phyloP scores from a whole-genome alignment of 2,113 vertebrate genomes.

The Oplegnathus fasciatus region DNA sequence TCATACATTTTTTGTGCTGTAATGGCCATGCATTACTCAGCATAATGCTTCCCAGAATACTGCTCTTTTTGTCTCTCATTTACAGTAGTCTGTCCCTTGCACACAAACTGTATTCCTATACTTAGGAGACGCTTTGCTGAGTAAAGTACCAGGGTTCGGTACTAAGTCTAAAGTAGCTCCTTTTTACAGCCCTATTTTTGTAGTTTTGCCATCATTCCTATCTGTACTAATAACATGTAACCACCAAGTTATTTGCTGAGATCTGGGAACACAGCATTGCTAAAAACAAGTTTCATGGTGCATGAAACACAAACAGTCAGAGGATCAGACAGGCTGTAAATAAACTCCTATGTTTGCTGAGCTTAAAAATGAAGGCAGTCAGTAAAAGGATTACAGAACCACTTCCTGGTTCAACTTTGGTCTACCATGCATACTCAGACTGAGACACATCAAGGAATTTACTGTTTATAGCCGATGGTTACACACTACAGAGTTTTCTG shows the following conservation, averaged over 20 bases:
- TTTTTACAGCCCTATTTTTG: not conserved
- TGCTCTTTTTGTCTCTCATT: not conserved
- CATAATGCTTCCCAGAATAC: not conserved
- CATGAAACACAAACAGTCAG: not conserved
- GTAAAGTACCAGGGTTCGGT: not conserved
- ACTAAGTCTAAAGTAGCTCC: not conserved
- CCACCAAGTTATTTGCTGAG: not conserved
- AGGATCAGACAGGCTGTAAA: not conserved
- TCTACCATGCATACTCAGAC: no score
- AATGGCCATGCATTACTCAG: conserved; percentile 8
- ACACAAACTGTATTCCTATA: not conserved
- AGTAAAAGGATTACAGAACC: no score
- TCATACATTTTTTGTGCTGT: not conserved
- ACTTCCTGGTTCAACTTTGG: no score
- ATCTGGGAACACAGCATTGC: not conserved
- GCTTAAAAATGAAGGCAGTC: not conserved
- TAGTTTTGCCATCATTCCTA: not conserved
- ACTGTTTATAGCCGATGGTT: no score
- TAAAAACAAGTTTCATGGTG: not conserved
- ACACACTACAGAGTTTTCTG: no score
- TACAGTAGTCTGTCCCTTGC: no score
- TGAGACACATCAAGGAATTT: no score
- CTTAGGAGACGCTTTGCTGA: not conserved
- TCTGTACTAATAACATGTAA: not conserved
- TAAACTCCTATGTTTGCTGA: not conserved